Evolutionary conservation across 1,140 invertebrate genomes (phyloP).

Genomic region (Spodoptera frugiperda): DNA sequence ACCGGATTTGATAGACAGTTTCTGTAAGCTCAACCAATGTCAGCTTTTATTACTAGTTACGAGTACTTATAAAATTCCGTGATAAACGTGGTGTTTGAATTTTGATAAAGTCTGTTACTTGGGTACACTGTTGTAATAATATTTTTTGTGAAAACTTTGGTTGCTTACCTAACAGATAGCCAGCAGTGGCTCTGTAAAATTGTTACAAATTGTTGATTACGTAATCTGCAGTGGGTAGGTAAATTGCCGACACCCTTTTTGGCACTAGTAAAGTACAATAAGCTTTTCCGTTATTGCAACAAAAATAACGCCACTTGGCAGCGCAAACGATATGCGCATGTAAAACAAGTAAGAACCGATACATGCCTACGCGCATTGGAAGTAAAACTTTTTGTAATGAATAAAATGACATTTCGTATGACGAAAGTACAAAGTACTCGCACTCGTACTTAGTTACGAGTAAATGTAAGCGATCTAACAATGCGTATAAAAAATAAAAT

Average conservation of each 20-base stretch:
- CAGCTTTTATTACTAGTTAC: constrained; percentile 4
- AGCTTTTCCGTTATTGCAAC: constrained; percentile 30
- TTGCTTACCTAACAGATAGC: neutral
- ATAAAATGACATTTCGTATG: constrained; percentile 2
- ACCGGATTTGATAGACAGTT: constrained; percentile 27
- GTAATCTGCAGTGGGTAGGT: neutral
- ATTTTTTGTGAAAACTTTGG: neutral
- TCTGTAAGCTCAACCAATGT: constrained; percentile 21
- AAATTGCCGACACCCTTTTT: constrained; percentile 21
- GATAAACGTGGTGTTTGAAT: constrained; percentile 23
- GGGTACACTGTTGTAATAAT: constrained; percentile 5
- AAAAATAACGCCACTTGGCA: constrained; percentile 37
- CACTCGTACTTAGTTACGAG: neutral
- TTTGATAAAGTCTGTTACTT: constrained; percentile 23
- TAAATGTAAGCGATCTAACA: neutral
- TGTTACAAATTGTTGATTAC: neutral
- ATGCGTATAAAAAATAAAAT: constrained; percentile 7
- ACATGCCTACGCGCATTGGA: neutral
- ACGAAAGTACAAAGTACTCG: neutral
- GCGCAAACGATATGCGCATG: constrained; percentile 32
- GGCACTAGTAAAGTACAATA: constrained; percentile 23
- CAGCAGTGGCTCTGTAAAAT: neutral
- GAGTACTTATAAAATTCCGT: constrained; percentile 3
- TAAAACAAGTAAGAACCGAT: constrained; percentile 6
- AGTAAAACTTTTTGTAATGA: neutral